A percentile compares a stretch with the other conserved stretches of the same genome.
Conservation (phyloP, 2,113 vertebrate genomes). For the Cephalopterus ornatus region DNA sequence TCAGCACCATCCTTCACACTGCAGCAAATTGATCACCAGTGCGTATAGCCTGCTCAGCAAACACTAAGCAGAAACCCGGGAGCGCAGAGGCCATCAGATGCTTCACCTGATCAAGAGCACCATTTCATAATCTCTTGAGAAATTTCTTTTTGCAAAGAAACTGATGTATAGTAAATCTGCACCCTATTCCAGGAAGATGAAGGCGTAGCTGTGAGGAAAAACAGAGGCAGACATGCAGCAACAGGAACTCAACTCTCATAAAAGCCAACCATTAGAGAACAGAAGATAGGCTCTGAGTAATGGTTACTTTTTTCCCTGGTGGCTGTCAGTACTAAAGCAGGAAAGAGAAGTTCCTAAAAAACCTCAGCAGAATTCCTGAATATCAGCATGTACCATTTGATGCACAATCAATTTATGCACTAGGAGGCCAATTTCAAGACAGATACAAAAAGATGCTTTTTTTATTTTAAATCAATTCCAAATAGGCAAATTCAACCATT, state of each 20-base stretch:
- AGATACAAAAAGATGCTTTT: background rate
- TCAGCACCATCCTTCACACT: background rate
- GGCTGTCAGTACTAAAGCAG: background rate
- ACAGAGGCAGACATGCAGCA: background rate
- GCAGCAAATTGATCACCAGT: background rate
- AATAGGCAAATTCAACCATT: background rate
- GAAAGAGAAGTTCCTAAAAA: background rate
- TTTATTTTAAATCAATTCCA: background rate
- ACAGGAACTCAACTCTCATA: conserved; percentile 12
- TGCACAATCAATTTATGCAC: background rate
- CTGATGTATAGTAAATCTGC: background rate
- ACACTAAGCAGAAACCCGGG: background rate
- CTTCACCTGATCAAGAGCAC: background rate
- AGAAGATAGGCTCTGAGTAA: conserved; percentile 8
- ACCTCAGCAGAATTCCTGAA: background rate
- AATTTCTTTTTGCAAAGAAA: background rate
- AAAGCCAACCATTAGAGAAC: conserved; percentile 28
- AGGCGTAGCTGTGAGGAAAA: background rate
- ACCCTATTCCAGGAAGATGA: background rate
- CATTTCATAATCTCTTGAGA: background rate
- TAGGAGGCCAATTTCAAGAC: background rate
- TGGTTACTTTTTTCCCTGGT: background rate
- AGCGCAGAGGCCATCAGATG: background rate
- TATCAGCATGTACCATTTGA: background rate
- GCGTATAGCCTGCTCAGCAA: background rate